Evolutionary conservation across 2,797 vertebrate genomes (phyloP), one percentile per base, ranked within the genome.

Genomic region (Gouania willdenowi): DNA sequence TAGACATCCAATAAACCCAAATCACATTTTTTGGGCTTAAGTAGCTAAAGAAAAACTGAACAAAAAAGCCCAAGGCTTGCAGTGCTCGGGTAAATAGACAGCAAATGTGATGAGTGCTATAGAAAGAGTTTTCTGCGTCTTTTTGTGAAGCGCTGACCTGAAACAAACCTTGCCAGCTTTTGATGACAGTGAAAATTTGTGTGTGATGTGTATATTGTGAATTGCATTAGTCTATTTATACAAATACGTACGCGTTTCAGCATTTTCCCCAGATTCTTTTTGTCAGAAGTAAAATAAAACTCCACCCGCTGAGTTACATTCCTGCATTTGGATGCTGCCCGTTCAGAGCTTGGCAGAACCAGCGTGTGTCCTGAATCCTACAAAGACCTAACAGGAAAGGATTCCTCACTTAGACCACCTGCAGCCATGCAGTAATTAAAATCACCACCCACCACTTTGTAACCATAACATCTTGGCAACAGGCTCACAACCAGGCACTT

Each of bases 351-450:
- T 36, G 33, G 28, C 41, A 30, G 26, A 57, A 8, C 8, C 32
- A 29, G 49, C 26, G 1, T 37, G 34, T 6, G 18, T 23, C 41
- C 36, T 53, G 40, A 9, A 15, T 18, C 39, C 37, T 44, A 35
- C 41, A 34, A 50, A 67, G 39, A 26, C 31, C 41, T 42, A 19
- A 36, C 33, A 34, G 39, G 24, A 6, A 48, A 41, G 37, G 26
- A 26, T 42, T 45, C 44, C 35, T 47, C 17, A 38, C 49, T 32
- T 19, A n/a, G 56, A 64, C 59, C 62, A 68, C 75, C 70, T 58
- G 58, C 51, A 42, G 57, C 47, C 44, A 21, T 39, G 33, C 34
- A 36, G 52, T 54, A 77, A 77, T 80, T 74, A 75, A 78, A 79
- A 62, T 21, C 42, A 52, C 66, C 73, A 56, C 66, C 67, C 35